Evolutionary conservation across 2,113 vertebrate species (phyloP).

Genomic region (Zosterops pallidus): DNA sequence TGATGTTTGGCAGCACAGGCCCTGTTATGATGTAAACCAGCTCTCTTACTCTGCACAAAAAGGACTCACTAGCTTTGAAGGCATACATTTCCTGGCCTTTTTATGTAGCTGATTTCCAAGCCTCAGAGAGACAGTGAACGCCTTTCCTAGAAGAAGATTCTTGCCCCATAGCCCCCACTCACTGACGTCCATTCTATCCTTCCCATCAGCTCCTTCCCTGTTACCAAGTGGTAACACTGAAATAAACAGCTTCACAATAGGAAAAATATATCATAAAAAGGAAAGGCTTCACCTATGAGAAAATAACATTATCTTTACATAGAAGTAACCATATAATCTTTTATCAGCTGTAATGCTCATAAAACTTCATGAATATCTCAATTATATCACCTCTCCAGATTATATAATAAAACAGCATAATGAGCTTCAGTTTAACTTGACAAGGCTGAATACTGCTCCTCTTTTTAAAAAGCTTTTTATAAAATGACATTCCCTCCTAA

Average conservation of each 20-base stretch:
- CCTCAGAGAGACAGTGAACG: not conserved
- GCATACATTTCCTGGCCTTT: not conserved
- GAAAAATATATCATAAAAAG: not conserved
- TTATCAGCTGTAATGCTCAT: conserved; percentile 4
- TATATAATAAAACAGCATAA: conserved; percentile 47
- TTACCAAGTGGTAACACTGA: not conserved
- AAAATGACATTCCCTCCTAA: conserved; percentile 35
- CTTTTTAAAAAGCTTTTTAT: conserved; percentile 46
- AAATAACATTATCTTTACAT: not conserved
- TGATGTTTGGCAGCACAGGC: not conserved
- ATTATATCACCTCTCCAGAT: conserved; percentile 29
- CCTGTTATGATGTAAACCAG: not conserved
- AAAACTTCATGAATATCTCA: conserved; percentile 9
- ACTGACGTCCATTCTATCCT: not conserved
- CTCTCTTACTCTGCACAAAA: not conserved
- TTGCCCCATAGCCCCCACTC: not conserved
- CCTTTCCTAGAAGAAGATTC: not conserved
- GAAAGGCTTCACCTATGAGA: not conserved
- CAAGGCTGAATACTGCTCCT: conserved; percentile 10
- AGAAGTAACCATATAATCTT: not conserved
- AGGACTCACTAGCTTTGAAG: not conserved
- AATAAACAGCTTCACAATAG: not conserved
- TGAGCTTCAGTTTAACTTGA: conserved; percentile 36
- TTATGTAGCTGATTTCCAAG: not conserved
- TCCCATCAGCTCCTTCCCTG: not conserved